A percentile compares a stretch with the other conserved stretches of the same genome.
phyloP scores from a whole-genome alignment of 2,888 invertebrate genomes.

The Ommatoiulus sabulosus region DNA sequence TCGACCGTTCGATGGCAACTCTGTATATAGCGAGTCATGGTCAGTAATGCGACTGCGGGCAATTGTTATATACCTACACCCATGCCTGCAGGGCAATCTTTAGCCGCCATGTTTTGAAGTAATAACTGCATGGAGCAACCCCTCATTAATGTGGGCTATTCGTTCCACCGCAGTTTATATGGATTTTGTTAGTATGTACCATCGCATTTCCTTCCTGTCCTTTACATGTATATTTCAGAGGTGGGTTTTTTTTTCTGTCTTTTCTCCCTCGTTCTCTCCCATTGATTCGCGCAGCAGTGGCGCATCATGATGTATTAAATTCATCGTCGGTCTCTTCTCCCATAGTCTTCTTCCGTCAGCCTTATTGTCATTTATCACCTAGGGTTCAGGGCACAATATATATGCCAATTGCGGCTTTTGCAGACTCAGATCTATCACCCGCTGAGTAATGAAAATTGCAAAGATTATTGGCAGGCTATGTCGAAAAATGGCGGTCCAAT shows the following conservation, averaged over 20 bases:
- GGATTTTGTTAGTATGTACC: conserved; percentile 5
- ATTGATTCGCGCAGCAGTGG: conserved; percentile 31
- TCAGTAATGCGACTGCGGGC: too few relatives aligned
- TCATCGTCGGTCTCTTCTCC: conserved; percentile 32
- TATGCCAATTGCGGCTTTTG: conserved; percentile 47
- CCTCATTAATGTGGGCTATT: background rate
- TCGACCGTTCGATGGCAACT: too few relatives aligned
- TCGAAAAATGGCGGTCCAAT: conserved; percentile 30
- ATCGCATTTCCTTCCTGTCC: background rate
- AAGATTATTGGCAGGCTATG: conserved; percentile 45
- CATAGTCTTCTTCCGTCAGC: conserved; percentile 47
- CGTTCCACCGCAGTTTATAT: background rate
- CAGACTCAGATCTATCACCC: conserved; percentile 47
- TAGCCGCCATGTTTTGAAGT: too few relatives aligned
- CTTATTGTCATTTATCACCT: conserved; percentile 48
- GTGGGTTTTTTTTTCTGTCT: background rate
- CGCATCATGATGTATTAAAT: conserved; percentile 48
- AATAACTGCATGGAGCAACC: background rate
- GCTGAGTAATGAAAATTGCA: conserved; percentile 48
- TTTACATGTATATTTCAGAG: conserved; percentile 7
- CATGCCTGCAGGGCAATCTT: too few relatives aligned
- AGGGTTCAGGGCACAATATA: conserved; percentile 43
- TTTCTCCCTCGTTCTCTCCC: background rate
- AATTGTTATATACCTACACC: too few relatives aligned
- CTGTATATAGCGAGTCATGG: too few relatives aligned